phyloP scores from a whole-genome alignment of 1,140 invertebrate genomes.

The Matsumurasca onukii region DNA sequence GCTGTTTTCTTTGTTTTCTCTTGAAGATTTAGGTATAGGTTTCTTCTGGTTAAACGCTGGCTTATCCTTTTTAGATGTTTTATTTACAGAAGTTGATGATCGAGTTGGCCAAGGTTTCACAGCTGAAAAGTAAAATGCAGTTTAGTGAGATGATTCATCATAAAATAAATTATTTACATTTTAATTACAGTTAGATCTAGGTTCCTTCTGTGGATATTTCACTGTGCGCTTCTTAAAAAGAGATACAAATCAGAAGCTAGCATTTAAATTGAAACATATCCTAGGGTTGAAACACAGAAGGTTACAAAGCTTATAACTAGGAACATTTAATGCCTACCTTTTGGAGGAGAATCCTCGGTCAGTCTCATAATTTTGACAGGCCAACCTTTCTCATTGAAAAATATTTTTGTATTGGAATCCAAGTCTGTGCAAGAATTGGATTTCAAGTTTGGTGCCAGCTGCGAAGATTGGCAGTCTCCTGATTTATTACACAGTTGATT shows the following conservation, averaged over 20 bases:
- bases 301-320: no score
- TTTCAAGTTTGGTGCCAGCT: background rate
- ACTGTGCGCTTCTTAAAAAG: background rate
- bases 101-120: background rate
- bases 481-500: no score
- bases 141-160: background rate
- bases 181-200: no score
- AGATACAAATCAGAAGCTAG: no score
- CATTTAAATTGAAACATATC: no score
- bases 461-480: no score
- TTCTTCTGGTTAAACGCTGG: background rate
- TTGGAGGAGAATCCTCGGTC: slow-evolving; percentile 10
- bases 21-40: background rate
- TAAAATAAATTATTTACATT: no score
- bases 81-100: background rate
- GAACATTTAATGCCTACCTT: background rate
- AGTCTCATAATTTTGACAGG: slow-evolving; percentile 15
- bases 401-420: slow-evolving; percentile 5
- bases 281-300: no score
- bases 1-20: slow-evolving; percentile 20
- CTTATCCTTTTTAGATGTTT: background rate
- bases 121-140: background rate
- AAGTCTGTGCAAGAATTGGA: slow-evolving; percentile 6
- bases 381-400: slow-evolving; percentile 19
- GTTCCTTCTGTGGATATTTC: background rate